A percentile compares a stretch with the other conserved stretches of the same genome.
phyloP scores from a whole-genome alignment of 1,140 invertebrate genomes.

The Frieseomelitta varia region DNA sequence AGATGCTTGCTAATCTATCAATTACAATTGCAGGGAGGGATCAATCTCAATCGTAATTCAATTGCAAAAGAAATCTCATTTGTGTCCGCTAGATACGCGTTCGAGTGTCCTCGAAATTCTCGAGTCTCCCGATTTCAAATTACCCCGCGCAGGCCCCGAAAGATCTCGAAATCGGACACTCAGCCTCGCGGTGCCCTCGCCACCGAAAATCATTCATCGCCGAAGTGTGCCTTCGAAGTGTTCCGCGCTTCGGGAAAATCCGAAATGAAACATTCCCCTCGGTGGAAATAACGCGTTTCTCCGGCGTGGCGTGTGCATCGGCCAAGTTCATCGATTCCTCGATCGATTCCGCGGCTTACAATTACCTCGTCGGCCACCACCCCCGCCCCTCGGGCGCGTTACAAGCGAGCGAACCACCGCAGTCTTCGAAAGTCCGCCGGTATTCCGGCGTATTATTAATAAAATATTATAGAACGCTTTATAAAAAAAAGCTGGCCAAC shows the following conservation, averaged over 20 bases:
- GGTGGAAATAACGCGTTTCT: constrained; percentile 30
- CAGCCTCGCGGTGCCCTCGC: background rate
- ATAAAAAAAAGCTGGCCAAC: constrained; percentile 64
- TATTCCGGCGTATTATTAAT: constrained; percentile 70
- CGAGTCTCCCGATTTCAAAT: too few relatives aligned
- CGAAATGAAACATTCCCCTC: constrained; percentile 53
- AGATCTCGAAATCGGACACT: background rate
- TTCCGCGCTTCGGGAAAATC: constrained; percentile 1
- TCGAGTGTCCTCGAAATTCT: background rate
- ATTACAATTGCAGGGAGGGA: background rate
- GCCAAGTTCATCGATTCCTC: constrained; percentile 36
- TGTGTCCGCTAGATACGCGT: background rate
- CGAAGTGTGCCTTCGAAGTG: background rate
- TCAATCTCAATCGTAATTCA: background rate
- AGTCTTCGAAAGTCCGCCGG: constrained; percentile 62
- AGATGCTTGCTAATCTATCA: too few relatives aligned
- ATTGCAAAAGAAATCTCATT: background rate
- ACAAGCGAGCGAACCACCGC: constrained; percentile 36
- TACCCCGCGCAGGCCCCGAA: background rate
- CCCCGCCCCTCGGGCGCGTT: constrained; percentile 5
- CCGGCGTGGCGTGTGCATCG: background rate
- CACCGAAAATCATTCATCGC: background rate
- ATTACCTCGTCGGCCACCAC: constrained; percentile 17
- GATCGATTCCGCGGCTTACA: constrained; percentile 37
- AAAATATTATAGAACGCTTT: constrained; percentile 72